A percentile compares a stretch with the other conserved stretches of the same genome.
These are phyloP conservation scores for Aethina tumida DNA, from an alignment of 1,140 invertebrate species.

Conservation along the genomic window DNA sequence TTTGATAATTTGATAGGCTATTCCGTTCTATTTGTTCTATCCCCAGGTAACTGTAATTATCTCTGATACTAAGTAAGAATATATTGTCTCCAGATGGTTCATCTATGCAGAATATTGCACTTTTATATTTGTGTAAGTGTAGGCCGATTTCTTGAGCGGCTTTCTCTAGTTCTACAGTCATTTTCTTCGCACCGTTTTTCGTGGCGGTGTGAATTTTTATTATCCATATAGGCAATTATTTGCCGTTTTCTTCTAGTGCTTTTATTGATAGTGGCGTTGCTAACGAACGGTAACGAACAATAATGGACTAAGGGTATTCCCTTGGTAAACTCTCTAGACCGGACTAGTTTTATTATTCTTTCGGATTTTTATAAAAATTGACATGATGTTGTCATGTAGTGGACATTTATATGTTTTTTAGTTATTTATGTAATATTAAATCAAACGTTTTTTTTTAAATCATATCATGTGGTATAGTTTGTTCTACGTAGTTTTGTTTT, in stretches of 20 bases:
- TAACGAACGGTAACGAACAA: constrained; percentile 23
- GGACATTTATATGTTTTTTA: constrained; percentile 9
- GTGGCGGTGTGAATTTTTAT: constrained; percentile 21
- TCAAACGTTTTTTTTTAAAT: constrained; percentile 23
- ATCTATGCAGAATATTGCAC: constrained; percentile 12
- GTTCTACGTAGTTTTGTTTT: constrained; percentile 13
- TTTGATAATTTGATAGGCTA: constrained; percentile 8
- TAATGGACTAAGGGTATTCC: constrained; percentile 25
- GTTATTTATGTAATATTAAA: constrained; percentile 13
- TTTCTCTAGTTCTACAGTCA: constrained; percentile 10
- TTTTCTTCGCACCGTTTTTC: constrained; percentile 5
- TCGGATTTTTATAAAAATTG: constrained; percentile 12
- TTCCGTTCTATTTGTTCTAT: constrained; percentile 18
- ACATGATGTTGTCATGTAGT: constrained; percentile 15
- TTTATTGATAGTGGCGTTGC: constrained; percentile 11
- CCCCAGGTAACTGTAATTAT: constrained; percentile 20
- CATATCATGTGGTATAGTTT: constrained; percentile 19
- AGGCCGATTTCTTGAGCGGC: constrained; percentile 16
- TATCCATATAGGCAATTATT: constrained; percentile 24
- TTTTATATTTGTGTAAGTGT: constrained; percentile 15
- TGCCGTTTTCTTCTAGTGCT: constrained; percentile 13
- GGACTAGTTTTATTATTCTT: constrained; percentile 11
- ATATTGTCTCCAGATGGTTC: no score
- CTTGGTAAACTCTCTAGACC: constrained; percentile 23
- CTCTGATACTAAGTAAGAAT: constrained; percentile 14